Evolutionary conservation across 2,888 invertebrate genomes (phyloP).

Genomic region (Sphaerophoria taeniata): DNA sequence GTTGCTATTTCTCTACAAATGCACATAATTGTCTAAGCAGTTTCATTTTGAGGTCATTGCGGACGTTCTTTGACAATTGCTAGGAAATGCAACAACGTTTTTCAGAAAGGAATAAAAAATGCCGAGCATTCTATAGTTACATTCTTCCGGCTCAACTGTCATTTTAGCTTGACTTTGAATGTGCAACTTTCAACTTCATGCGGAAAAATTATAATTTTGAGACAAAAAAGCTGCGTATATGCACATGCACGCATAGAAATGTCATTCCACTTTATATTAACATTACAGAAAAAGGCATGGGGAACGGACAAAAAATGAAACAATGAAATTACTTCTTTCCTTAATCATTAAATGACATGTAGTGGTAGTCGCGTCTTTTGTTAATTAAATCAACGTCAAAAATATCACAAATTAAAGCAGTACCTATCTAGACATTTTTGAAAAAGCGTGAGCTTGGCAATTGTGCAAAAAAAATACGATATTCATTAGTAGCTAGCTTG

Average conservation of each 20-base stretch:
- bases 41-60: conserved; percentile 58
- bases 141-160: conserved; percentile 50
- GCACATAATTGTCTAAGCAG: conserved; percentile 29
- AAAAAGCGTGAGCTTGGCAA: conserved; percentile 33
- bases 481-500: background rate
- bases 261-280: conserved; percentile 19
- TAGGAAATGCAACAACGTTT: background rate
- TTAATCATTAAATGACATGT: conserved; percentile 61
- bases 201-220: conserved; percentile 22
- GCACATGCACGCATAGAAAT: conserved; percentile 47
- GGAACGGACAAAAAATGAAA: conserved; percentile 25
- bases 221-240: conserved; percentile 53
- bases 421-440: conserved; percentile 37
- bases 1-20: conserved; percentile 18
- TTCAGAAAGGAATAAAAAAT: conserved; percentile 3
- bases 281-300: conserved; percentile 8
- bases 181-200: conserved; percentile 27
- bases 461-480: conserved; percentile 25
- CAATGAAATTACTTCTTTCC: conserved; percentile 57
- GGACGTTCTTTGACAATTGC: conserved; percentile 23
- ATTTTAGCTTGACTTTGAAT: conserved; percentile 33
- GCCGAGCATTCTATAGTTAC: conserved; percentile 48
- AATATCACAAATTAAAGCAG: conserved; percentile 30
- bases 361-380: conserved; percentile 26
- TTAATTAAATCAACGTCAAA: conserved; percentile 54